Conservation (phyloP, 2,113 vertebrate species). For the Vicugna pacos region DNA sequence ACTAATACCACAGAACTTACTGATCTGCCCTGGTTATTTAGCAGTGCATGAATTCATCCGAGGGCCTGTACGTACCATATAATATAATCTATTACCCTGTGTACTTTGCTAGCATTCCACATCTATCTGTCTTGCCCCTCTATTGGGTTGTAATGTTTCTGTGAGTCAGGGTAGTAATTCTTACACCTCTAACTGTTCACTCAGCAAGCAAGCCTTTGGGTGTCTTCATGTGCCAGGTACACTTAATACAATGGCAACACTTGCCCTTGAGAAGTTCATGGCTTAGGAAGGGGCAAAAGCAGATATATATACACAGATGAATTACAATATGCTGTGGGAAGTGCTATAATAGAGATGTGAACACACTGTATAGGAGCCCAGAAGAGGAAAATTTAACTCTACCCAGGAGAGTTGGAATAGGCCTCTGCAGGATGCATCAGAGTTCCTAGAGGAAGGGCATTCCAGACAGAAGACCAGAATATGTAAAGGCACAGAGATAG, state of each 20-base stretch:
- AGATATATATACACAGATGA: neutral
- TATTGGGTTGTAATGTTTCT: neutral
- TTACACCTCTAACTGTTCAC: neutral
- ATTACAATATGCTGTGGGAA: neutral
- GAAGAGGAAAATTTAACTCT: neutral
- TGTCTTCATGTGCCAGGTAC: neutral
- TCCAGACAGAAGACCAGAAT: neutral
- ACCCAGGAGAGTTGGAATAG: neutral
- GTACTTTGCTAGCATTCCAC: neutral
- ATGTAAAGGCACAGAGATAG: neutral
- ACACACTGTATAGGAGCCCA: neutral
- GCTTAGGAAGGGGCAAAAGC: constrained; percentile 5
- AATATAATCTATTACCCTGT: neutral
- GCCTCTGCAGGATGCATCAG: neutral
- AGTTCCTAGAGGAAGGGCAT: neutral
- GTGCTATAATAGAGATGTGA: neutral
- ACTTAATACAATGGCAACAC: neutral
- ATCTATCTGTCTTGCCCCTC: neutral
- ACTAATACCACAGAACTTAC: neutral
- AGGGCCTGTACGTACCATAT: neutral
- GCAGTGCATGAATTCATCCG: neutral
- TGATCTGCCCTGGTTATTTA: neutral
- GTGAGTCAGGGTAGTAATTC: neutral
- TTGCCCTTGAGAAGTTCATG: neutral
- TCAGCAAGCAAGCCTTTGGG: neutral